Evolutionary conservation across 2,113 vertebrate species (phyloP).

Genomic region (Cyanocitta stelleri): DNA sequence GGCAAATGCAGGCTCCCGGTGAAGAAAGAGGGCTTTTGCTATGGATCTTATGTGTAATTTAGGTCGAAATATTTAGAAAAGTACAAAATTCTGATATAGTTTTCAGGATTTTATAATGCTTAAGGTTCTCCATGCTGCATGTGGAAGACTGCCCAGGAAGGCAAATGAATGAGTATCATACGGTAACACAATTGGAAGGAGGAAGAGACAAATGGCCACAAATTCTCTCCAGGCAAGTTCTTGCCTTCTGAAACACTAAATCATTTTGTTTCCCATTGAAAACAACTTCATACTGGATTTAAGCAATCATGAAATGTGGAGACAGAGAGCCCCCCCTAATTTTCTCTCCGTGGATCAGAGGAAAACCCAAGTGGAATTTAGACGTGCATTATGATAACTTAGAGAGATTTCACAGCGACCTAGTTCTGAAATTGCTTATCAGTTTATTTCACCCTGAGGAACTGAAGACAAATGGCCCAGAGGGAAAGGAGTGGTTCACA

Average conservation of each 20-base stretch:
- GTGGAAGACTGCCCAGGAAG: not conserved
- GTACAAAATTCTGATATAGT: not conserved
- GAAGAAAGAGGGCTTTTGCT: not conserved
- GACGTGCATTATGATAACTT: not conserved
- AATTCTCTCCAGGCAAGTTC: not conserved
- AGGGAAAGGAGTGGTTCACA: not conserved
- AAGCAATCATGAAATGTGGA: not conserved
- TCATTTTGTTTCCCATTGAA: not conserved
- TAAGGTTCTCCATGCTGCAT: not conserved
- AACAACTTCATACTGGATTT: not conserved
- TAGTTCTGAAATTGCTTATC: not conserved
- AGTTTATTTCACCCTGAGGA: not conserved
- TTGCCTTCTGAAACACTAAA: not conserved
- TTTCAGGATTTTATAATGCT: not conserved
- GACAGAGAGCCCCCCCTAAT: not conserved
- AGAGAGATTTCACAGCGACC: not conserved
- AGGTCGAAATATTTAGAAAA: not conserved
- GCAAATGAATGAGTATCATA: not conserved
- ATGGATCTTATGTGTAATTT: fast-evolving
- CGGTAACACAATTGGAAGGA: not conserved
- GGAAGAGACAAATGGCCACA: not conserved
- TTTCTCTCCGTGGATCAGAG: not conserved
- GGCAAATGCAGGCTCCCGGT: not conserved
- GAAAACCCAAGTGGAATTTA: not conserved
- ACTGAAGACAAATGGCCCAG: not conserved